Evolutionary conservation across 2,888 invertebrate species (phyloP), one percentile per base, ranked within the genome.

Genomic region (Oscheius sp.): DNA sequence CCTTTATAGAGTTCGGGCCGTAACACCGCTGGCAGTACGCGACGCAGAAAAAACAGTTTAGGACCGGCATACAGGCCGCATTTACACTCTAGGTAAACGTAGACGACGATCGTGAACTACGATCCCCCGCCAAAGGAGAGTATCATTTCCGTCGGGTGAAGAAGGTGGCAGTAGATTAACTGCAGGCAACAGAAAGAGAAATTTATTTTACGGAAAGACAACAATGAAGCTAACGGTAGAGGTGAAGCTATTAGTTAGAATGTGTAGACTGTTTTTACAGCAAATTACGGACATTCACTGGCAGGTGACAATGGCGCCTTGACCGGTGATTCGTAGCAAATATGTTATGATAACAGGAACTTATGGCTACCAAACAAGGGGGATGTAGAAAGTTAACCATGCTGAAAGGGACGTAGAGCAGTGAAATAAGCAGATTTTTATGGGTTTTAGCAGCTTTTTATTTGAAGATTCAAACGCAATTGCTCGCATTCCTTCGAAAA

Each of bases 21-120:
- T 61, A 61, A 61, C 35, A 58, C 27, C 58, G 58, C 29, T 58
- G 58, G 29, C 58, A 58, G 35, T 58, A 58, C 58, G 58, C 58
- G 58, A 58, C 35, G 35, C 35, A 58, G 58, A 58, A 58, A 58
- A 58, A 58, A 58, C n/a, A 35, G 58, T 27, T 27, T n/a, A 23
- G 27, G 27, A 58, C 58, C 58, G 58, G 58, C 27, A 58, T 27
- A n/a, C 35, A 21, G n/a, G 58, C 58, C 25, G 27, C 27, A 25
- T 58, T 25, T 27, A 58, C 58, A 58, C 58, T n/a, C 7, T 58
- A 25, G 21, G 58, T 58, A 58, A 49, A 49, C 35, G 35, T 35
- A 35, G 35, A 35, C 35, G 35, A 35, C 35, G 49, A 49, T 7
- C 49, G 2, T 49, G 49, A 21, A 18, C n/a, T 49, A 49, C 49